Conservation (phyloP, 2,888 invertebrate genomes). For the Sphecodes monilicornis region DNA sequence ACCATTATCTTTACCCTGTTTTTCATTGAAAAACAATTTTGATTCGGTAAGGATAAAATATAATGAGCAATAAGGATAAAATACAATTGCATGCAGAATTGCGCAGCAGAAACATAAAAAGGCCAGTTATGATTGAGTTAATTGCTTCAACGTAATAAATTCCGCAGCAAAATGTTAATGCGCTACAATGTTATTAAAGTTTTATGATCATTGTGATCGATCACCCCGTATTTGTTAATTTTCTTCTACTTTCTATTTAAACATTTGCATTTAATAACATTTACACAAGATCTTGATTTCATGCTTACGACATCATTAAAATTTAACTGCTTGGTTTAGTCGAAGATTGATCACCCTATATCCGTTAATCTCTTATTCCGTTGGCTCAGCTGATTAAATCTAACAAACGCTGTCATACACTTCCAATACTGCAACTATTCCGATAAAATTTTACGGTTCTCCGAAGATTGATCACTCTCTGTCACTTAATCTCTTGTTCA, state of each 20-base stretch:
- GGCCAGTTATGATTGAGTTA: no score
- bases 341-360: conserved; percentile 2
- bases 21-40: no score
- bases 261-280: background rate
- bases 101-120: background rate
- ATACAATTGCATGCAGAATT: background rate
- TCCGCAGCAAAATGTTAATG: background rate
- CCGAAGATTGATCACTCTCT: background rate
- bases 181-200: conserved; percentile 1
- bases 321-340: background rate
- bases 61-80: background rate
- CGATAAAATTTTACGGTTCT: background rate
- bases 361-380: background rate
- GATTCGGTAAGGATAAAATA: no score
- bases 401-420: background rate
- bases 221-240: background rate
- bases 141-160: background rate
- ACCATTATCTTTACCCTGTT: no score
- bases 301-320: conserved; percentile 2
- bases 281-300: background rate
- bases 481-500: conserved; percentile 2
- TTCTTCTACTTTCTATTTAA: background rate
- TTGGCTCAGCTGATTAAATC: conserved; percentile 1
- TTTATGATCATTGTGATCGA: background rate
- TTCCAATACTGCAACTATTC: conserved; percentile 2